Conservation (phyloP, 2,113 vertebrate species). For the Emydura subglobosa region DNA sequence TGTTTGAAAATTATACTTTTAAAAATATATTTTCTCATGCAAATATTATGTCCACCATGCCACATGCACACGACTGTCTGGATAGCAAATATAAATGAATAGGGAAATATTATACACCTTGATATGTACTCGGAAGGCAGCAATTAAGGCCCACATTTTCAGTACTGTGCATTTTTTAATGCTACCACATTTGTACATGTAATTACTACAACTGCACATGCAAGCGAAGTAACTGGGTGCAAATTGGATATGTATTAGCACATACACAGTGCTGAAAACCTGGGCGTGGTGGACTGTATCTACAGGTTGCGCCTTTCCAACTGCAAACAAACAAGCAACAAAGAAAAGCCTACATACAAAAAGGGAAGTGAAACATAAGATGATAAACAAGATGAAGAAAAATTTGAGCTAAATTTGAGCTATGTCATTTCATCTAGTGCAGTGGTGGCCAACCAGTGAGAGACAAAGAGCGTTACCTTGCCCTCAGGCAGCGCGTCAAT, state of each 20-base stretch:
- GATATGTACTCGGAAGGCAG: not conserved
- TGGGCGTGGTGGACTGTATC: not conserved
- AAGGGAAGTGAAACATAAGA: not conserved
- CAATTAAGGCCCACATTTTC: not conserved
- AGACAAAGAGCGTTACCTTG: too few species aligned
- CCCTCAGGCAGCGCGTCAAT: too few species aligned
- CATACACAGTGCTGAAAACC: not conserved
- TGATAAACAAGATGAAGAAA: not conserved
- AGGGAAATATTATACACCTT: not conserved
- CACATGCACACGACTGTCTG: not conserved
- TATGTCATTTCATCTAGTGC: slow-evolving; percentile 9
- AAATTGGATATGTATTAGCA: not conserved
- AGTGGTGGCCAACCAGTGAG: too few species aligned
- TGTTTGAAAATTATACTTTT: not conserved
- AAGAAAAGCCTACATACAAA: not conserved
- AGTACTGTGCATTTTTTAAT: not conserved
- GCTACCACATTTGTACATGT: not conserved
- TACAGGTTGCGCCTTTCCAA: not conserved
- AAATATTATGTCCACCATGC: not conserved
- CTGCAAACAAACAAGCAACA: not conserved
- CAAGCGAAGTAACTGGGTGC: not conserved
- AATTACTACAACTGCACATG: not conserved
- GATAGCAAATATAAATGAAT: not conserved
- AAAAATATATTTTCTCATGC: not conserved
- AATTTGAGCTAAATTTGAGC: not conserved